Conservation (phyloP, 2,797 vertebrate genomes). For the Alectoris magna region DNA sequence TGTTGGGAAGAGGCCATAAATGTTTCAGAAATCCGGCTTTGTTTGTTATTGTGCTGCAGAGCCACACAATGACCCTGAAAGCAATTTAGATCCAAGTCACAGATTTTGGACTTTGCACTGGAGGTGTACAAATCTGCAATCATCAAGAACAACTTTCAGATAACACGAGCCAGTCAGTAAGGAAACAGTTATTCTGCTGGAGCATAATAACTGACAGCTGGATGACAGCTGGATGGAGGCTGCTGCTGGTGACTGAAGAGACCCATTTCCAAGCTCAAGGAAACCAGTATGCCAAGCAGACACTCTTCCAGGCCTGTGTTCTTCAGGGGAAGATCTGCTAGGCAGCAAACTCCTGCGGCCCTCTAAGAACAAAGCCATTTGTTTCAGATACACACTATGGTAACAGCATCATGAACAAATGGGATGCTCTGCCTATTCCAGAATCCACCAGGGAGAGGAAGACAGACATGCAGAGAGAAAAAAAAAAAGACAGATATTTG, state of each 20-base stretch:
- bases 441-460: background rate
- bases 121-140: conserved; percentile 1
- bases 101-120: background rate
- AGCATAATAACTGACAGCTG: background rate
- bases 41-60: background rate
- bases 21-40: background rate
- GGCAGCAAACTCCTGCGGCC: background rate
- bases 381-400: accelerated
- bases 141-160: background rate
- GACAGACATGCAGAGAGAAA: background rate
- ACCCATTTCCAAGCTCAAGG: background rate
- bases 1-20: background rate
- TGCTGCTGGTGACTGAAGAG: background rate
- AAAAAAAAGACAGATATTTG: background rate
- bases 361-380: background rate
- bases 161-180: background rate
- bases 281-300: background rate
- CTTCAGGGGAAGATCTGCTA: background rate
- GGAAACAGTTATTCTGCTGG: background rate
- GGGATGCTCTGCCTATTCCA: accelerated
- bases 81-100: background rate
- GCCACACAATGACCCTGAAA: background rate
- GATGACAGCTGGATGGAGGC: background rate
- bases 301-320: background rate
- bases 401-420: accelerated